Conservation (phyloP, 64 coral and sea anemone species). For the Actinia tenebrosa region DNA sequence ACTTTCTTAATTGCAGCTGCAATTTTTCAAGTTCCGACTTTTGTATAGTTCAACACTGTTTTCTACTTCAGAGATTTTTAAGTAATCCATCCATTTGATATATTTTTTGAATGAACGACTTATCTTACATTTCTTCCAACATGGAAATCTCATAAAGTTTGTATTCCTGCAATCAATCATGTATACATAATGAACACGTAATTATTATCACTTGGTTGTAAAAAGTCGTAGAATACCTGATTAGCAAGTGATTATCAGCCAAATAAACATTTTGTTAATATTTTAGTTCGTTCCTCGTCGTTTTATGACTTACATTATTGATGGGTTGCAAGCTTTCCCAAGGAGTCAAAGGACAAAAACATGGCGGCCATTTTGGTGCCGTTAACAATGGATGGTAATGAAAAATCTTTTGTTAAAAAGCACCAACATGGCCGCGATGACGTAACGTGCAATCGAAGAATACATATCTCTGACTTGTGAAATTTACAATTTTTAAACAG, state of each 20-base stretch:
- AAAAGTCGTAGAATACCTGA: neutral
- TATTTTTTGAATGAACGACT: neutral
- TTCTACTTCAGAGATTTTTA: neutral
- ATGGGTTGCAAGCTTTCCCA: no score
- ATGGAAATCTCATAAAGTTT: neutral
- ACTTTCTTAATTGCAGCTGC: neutral
- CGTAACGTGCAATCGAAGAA: no score
- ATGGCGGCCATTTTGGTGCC: no score
- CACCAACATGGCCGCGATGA: no score
- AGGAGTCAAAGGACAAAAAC: no score
- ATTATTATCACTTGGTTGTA: neutral
- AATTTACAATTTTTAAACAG: no score
- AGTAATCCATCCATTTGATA: neutral
- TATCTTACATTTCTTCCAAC: neutral
- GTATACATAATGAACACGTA: neutral
- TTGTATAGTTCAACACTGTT: neutral
- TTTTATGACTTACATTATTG: neutral
- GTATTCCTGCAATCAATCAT: neutral
- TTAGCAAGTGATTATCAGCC: neutral
- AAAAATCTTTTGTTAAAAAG: no score
- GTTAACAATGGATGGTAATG: no score
- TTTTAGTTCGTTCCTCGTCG: neutral
- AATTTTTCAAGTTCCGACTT: neutral
- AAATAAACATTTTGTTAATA: neutral
- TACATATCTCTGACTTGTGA: no score